Conservation (phyloP, 2,113 vertebrate species). For the Phycodurus eques region DNA sequence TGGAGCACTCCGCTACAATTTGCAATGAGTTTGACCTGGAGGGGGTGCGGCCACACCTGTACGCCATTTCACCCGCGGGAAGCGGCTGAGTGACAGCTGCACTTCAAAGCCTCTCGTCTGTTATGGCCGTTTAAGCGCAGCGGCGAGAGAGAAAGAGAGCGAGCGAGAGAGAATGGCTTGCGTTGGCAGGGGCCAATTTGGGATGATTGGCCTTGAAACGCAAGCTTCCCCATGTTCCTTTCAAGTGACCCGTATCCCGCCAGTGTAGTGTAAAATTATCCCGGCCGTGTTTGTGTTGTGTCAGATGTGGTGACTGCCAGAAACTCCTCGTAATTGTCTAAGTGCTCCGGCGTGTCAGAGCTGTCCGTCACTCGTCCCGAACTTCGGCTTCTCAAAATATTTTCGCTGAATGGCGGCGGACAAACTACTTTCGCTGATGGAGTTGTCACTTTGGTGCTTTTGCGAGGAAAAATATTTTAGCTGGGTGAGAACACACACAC, state of each 20-base stretch:
- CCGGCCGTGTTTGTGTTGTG: conserved; percentile 74
- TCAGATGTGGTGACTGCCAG: conserved; percentile 80
- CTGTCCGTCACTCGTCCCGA: conserved; percentile 75
- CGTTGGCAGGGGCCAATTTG: conserved; percentile 67
- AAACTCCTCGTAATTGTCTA: conserved; percentile 81
- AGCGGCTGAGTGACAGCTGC: conserved; percentile 72
- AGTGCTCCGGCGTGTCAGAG: conserved; percentile 78
- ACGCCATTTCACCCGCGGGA: conserved; percentile 68
- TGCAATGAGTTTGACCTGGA: conserved; percentile 58
- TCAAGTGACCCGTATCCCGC: conserved; percentile 74
- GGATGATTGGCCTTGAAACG: conserved; percentile 77
- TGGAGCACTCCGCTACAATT: background rate
- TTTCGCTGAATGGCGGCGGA: conserved; percentile 75
- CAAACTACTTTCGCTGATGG: conserved; percentile 77
- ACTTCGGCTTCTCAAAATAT: conserved; percentile 77
- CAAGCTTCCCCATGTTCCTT: conserved; percentile 75
- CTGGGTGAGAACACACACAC: conserved; percentile 65
- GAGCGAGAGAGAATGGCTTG: conserved; percentile 22
- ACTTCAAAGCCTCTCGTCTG: conserved; percentile 73
- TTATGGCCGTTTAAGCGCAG: conserved; percentile 32
- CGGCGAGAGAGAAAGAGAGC: background rate
- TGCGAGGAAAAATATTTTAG: conserved; percentile 78
- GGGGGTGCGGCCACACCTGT: conserved; percentile 72
- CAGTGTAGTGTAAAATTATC: conserved; percentile 77
- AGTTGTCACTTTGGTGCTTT: conserved; percentile 76